Percentiles rank a stretch among this genome's conserved stretches.
Conservation (phyloP, 1,140 invertebrate species). For the Ruditapes philippinarum region DNA sequence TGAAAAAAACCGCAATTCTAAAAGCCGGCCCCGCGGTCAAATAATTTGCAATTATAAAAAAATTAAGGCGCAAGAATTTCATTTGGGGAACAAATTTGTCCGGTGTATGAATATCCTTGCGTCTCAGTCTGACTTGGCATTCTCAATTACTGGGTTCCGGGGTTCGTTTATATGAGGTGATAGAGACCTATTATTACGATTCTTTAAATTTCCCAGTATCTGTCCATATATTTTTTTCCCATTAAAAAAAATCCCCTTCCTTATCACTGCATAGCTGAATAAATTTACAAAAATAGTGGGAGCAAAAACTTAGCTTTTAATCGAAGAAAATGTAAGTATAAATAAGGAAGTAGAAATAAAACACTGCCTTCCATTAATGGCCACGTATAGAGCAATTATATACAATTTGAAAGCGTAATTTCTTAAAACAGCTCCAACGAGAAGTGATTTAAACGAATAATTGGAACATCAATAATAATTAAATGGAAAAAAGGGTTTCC, state of each 20-base stretch:
- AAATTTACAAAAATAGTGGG: not conserved
- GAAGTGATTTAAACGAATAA: not conserved
- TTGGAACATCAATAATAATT: not conserved
- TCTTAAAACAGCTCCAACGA: not conserved
- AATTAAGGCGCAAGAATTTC: slow-evolving; percentile 4
- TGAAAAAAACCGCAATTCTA: no score
- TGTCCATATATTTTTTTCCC: not conserved
- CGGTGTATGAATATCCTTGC: not conserved
- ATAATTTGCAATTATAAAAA: not conserved
- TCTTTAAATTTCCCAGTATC: slow-evolving; percentile 13
- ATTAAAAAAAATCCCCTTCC: not conserved
- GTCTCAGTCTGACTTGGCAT: not conserved
- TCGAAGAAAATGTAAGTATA: not conserved
- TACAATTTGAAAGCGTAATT: not conserved
- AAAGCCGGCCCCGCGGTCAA: not conserved
- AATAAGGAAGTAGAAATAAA: no score
- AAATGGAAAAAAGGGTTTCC: not conserved
- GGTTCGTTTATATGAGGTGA: slow-evolving; percentile 9
- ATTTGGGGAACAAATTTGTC: not conserved
- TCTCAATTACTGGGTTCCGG: slow-evolving; percentile 35
- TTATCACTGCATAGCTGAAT: not conserved
- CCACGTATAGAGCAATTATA: not conserved
- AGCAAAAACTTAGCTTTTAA: not conserved
- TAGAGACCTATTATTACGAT: slow-evolving; percentile 29
- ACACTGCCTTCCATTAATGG: no score